Percentiles rank a stretch among this genome's conserved stretches.
These are phyloP conservation scores for Cyaniris semiargus DNA, from an alignment of 2,888 invertebrate species.

Conservation along the genomic window DNA sequence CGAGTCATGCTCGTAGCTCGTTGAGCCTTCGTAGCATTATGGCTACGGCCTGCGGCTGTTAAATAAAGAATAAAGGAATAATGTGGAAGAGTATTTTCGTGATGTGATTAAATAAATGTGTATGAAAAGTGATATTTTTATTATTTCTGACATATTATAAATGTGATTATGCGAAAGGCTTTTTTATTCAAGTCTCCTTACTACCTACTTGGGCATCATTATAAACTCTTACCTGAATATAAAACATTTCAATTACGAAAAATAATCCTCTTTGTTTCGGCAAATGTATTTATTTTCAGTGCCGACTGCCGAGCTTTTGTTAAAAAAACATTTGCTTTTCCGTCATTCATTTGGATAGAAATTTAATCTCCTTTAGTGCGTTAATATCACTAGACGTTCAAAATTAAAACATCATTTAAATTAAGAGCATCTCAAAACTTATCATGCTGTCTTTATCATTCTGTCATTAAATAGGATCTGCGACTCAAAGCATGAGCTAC, in stretches of 20 bases:
- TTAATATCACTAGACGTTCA: background rate
- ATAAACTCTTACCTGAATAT: background rate
- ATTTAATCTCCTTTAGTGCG: background rate
- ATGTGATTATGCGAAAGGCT: no score
- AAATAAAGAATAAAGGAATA: no score
- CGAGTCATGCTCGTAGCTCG: no score
- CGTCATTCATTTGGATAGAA: background rate
- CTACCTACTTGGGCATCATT: background rate
- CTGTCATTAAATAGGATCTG: no score
- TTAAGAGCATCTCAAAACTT: background rate
- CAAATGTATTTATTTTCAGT: background rate
- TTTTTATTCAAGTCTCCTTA: no score
- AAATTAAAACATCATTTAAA: background rate
- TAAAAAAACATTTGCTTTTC: background rate
- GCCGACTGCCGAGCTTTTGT: background rate
- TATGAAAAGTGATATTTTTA: no score
- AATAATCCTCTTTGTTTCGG: constrained; percentile 4
- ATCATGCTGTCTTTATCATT: background rate
- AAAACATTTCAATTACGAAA: background rate
- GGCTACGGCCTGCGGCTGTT: no score
- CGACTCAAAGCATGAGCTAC: no score
- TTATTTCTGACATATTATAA: no score
- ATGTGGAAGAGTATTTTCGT: no score
- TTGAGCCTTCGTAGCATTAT: no score
- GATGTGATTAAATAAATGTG: no score